A percentile compares a stretch with the other conserved stretches of the same genome.
These are phyloP conservation scores for Nemopilema nomurai DNA, from an alignment of 30 jellyfish, hydroid and myxozoan genomes.

Conservation along the genomic window DNA sequence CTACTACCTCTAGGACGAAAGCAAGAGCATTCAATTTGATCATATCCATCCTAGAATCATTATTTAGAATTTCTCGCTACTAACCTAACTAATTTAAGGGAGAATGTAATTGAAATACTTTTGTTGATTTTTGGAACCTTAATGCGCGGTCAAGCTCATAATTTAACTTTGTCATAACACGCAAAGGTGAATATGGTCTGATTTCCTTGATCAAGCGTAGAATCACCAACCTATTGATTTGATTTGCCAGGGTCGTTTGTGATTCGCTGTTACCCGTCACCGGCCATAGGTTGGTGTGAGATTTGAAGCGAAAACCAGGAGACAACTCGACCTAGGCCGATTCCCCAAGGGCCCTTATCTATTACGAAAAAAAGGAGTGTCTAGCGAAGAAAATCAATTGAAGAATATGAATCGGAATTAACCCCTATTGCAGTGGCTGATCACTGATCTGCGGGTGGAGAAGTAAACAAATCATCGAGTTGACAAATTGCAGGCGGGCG, in stretches of 20 bases:
- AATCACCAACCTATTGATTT: background rate
- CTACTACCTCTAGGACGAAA: too few species aligned
- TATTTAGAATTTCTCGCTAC: too few species aligned
- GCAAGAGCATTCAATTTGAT: too few species aligned
- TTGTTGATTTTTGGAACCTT: background rate
- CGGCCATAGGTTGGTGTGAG: background rate
- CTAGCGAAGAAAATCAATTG: background rate
- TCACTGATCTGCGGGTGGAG: constrained; percentile 53
- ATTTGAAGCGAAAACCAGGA: background rate
- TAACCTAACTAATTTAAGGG: background rate
- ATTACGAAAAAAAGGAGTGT: background rate
- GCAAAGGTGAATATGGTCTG: background rate
- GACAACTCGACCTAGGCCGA: background rate
- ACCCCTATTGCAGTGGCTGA: constrained; percentile 1
- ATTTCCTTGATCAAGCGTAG: constrained; percentile 4
- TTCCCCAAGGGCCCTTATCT: background rate
- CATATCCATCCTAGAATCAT: too few species aligned
- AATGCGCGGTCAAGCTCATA: background rate
- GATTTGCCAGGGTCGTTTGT: background rate
- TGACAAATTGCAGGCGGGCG: constrained; percentile 6
- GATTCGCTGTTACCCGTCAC: background rate
- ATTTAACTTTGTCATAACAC: background rate
- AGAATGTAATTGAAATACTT: background rate
- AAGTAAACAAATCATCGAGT: background rate
- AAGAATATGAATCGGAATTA: background rate